Conservation (phyloP, 1,140 invertebrate species). For the Paraescarpia echinospica region DNA sequence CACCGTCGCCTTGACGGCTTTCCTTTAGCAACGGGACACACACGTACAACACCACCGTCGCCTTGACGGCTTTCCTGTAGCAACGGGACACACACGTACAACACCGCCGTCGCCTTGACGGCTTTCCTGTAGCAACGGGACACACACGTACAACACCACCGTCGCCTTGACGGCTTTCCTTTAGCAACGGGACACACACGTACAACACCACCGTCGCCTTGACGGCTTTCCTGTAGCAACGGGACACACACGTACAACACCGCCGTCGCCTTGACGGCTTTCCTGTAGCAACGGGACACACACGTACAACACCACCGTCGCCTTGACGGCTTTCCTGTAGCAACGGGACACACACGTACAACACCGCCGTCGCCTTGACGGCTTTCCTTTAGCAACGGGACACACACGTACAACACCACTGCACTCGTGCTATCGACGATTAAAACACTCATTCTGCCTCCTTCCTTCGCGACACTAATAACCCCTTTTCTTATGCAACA, state of each 20-base stretch:
- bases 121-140: constrained; percentile 58
- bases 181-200: neutral
- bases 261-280: constrained; percentile 63
- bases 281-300: constrained; percentile 45
- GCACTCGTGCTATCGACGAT: neutral
- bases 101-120: constrained; percentile 61
- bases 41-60: constrained; percentile 59
- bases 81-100: constrained; percentile 59
- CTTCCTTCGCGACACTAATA: too few relatives aligned
- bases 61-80: constrained; percentile 64
- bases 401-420: neutral
- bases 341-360: neutral
- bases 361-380: neutral
- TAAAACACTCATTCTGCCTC: neutral
- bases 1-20: constrained; percentile 63
- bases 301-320: neutral
- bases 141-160: neutral
- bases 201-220: neutral
- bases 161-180: neutral
- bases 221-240: neutral
- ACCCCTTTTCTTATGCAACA: too few relatives aligned
- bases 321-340: neutral
- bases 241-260: constrained; percentile 49
- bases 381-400: neutral
- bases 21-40: constrained; percentile 62